These are phyloP conservation scores for Hylyphantes graminicola DNA, from an alignment of 1,140 invertebrate species.

Conservation along the genomic window DNA sequence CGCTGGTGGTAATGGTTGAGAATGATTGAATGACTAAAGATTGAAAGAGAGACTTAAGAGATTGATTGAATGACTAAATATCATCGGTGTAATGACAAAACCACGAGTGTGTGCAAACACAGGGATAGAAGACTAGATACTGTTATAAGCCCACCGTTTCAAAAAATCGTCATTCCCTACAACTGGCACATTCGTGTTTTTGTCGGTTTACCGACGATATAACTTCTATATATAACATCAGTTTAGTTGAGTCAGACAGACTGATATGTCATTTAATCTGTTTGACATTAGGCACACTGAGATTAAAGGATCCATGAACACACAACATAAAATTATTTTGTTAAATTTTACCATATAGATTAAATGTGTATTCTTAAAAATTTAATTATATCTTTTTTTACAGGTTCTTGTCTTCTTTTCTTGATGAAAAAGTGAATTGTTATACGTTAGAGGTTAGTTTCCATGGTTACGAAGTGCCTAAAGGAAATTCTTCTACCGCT, in stretches of 20 bases:
- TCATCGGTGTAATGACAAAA: too few relatives aligned
- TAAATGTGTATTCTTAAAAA: neutral
- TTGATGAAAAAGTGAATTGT: slow-evolving; percentile 82
- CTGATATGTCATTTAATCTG: neutral
- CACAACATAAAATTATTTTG: neutral
- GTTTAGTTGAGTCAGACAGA: neutral
- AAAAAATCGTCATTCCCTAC: too few relatives aligned
- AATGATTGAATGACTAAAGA: too few relatives aligned
- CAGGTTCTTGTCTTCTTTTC: slow-evolving; percentile 72
- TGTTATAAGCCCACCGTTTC: too few relatives aligned
- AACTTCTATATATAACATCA: neutral
- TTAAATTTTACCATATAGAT: neutral
- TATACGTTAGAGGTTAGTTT: slow-evolving; percentile 89
- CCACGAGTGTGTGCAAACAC: too few relatives aligned
- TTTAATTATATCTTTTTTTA: slow-evolving; percentile 52
- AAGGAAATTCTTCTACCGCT: slow-evolving; percentile 71
- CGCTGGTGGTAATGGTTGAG: too few relatives aligned
- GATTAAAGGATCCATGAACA: neutral
- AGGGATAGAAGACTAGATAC: too few relatives aligned
- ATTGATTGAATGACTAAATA: too few relatives aligned
- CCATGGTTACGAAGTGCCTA: slow-evolving; percentile 80
- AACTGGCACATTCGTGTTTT: neutral
- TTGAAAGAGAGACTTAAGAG: too few relatives aligned
- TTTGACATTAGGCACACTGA: neutral
- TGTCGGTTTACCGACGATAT: neutral